Evolutionary conservation across 2,888 invertebrate genomes (phyloP), one percentile per base, ranked within the genome.

Genomic region (Tanypteryx hageni): DNA sequence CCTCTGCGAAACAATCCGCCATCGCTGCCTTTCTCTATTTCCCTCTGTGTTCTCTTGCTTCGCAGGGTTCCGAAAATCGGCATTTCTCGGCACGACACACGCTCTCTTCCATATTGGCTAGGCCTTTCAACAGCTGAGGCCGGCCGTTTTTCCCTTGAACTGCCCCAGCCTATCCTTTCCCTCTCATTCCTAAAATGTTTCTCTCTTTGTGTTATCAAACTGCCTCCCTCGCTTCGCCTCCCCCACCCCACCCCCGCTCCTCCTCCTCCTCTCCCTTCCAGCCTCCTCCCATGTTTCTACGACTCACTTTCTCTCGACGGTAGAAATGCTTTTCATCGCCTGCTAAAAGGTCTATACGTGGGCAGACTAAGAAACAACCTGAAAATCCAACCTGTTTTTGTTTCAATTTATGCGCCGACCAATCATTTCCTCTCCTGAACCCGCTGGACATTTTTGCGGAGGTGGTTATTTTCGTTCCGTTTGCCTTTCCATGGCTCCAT

Each of bases 101-200:
- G 27, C 76, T 27, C 27, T 76, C 76, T 10, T 76, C 76, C 76
- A 76, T 27, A 76, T 76, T 76, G 76, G 76, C 11, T 22, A 22
- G 0, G 22, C 76, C 76, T 76, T 76, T 76, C 76, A 76, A 27
- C 76, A 76, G 76, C 76, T 76, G 76, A n/a, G 76, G 76, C 76
- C 76, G 22, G 22, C 76, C 27, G 76, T 76, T 22, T 44, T 76
- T 27, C 76, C 27, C 76, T 76, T 27, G 76, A 27, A 76, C 76
- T 76, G 44, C 44, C 44, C 44, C 76, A 76, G 22, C 76, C 76
- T 27, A 22, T 22, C 27, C 76, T 22, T 76, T 44, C 5, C 44
- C 44, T 5, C 44, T 44, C 44, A 44, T 44, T 44, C 76, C 13
- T 76, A 76, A 76, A 76, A 27, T 27, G 76, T 76, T 76, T 44